Evolutionary conservation across 2,888 invertebrate species (phyloP), one percentile per base, ranked within the genome.

Genomic region (Synergus umbraculus): DNA sequence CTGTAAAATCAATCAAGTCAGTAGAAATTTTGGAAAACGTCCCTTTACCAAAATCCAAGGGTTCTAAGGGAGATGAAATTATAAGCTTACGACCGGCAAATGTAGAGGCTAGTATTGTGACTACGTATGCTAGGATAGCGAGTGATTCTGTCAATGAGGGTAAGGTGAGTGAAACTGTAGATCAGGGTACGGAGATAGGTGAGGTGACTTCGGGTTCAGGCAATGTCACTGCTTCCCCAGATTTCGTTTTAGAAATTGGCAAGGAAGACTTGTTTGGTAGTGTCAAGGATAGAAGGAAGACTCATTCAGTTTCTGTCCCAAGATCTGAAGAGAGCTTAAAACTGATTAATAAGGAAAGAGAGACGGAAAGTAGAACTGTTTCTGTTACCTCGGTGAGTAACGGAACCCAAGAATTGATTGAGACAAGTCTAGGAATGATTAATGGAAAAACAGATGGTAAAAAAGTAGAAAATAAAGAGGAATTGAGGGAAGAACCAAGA

Each of bases 201-300:
- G 73, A 66, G n/a, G 54, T 22, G 22, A 58, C n/a, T 37, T 76
- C 29, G 49, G 49, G 15, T 77, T 63, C 78, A 9, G 41, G 77
- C 18, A 79, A 76, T 37, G 66, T 80, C 41, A 76, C 77, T 77
- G 78, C 78, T 76, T 64, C 80, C 44, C 22, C 37, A 60, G 65
- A 73, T 63, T 78, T 77, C 76, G 49, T 46, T 60, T 76, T 58
- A 15, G 69, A 82, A 81, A 78, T 76, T 13, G 85, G 86, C 67
- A 86, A 89, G 41, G 82, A 85, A 63, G 85, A 89, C 18, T 77
- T 91, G 41, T 91, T 92, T 77, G 91, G 91, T 83, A 92, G 91
- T 85, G 88, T 91, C 79, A 89, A 88, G 83, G 87, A 90, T 86
- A 90, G 90, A 81, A 90, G 83, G 79, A 87, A 83, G 43, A 83